A percentile compares a stretch with the other conserved stretches of the same genome.
phyloP scores from a whole-genome alignment of 92 coral and sea anemone species.

The Paragorgia papillata region DNA sequence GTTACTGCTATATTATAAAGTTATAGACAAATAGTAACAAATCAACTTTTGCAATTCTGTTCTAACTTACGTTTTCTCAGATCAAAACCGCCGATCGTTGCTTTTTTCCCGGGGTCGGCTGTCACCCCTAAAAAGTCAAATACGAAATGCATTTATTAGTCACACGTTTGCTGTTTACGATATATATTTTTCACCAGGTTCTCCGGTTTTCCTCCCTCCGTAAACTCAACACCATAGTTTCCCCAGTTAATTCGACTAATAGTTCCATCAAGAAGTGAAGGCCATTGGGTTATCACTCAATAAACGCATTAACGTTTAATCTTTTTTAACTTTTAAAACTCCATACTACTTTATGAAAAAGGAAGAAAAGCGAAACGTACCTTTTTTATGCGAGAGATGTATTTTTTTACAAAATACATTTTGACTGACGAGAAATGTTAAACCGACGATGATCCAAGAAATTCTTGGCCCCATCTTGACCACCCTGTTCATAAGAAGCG shows the following conservation, averaged over 20 bases:
- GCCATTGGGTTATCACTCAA: too few relatives aligned
- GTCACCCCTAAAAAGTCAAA: constrained; percentile 4
- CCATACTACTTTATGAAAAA: background rate
- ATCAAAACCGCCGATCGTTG: constrained; percentile 10
- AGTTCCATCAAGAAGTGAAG: too few relatives aligned
- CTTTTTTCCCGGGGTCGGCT: constrained; percentile 5
- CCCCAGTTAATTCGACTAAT: too few relatives aligned
- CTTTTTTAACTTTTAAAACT: background rate
- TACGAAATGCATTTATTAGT: too few relatives aligned
- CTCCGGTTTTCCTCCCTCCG: too few relatives aligned
- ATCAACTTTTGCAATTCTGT: too few relatives aligned
- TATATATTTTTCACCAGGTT: too few relatives aligned
- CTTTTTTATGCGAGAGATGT: background rate
- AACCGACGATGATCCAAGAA: constrained; percentile 13
- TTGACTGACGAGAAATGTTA: background rate
- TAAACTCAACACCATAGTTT: too few relatives aligned
- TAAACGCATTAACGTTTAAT: too few relatives aligned
- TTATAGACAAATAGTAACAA: too few relatives aligned
- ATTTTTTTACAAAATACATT: constrained; percentile 6
- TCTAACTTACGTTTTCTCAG: constrained; percentile 31
- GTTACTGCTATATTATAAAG: too few relatives aligned
- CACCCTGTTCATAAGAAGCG: background rate
- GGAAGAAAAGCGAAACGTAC: constrained; percentile 5
- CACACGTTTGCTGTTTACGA: too few relatives aligned
- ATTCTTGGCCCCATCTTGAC: constrained; percentile 13